Evolutionary conservation across 2,797 vertebrate genomes (phyloP).

Genomic region (Enteromius anoplus): DNA sequence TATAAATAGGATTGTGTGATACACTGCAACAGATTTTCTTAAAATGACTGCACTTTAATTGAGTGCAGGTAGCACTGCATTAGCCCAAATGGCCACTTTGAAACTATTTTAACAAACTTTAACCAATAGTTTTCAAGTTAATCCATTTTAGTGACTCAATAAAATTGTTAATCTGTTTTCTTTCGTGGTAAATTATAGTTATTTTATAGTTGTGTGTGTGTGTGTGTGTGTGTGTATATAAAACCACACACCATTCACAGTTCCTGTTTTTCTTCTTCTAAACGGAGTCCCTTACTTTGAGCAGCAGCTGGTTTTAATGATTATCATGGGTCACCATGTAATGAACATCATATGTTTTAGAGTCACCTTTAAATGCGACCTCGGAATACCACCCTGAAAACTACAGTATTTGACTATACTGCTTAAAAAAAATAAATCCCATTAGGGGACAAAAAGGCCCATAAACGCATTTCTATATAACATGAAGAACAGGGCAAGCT

Average conservation of each 20-base stretch:
- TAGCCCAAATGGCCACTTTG: not conserved
- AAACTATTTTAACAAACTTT: not conserved
- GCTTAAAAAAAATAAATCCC: not conserved
- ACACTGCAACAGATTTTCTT: not conserved
- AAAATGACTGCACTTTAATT: not conserved
- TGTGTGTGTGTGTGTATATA: too few relatives aligned
- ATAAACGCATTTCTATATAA: not conserved
- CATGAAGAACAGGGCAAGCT: not conserved
- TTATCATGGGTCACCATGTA: constrained; percentile 32
- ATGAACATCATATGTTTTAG: constrained; percentile 46
- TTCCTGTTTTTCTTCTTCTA: constrained; percentile 1
- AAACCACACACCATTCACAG: not conserved
- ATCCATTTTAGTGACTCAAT: not conserved
- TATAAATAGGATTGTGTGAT: constrained; percentile 16
- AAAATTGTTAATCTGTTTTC: not conserved
- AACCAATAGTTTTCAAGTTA: not conserved
- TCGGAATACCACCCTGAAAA: not conserved
- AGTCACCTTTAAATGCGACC: constrained; percentile 27
- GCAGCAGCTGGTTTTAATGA: constrained; percentile 48
- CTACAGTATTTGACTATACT: not conserved
- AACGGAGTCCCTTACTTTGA: not conserved
- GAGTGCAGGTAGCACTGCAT: not conserved
- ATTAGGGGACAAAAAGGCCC: not conserved
- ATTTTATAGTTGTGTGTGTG: not conserved
- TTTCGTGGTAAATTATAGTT: not conserved